phyloP scores from a whole-genome alignment of 2,797 vertebrate species.

The Vireo griseus region DNA sequence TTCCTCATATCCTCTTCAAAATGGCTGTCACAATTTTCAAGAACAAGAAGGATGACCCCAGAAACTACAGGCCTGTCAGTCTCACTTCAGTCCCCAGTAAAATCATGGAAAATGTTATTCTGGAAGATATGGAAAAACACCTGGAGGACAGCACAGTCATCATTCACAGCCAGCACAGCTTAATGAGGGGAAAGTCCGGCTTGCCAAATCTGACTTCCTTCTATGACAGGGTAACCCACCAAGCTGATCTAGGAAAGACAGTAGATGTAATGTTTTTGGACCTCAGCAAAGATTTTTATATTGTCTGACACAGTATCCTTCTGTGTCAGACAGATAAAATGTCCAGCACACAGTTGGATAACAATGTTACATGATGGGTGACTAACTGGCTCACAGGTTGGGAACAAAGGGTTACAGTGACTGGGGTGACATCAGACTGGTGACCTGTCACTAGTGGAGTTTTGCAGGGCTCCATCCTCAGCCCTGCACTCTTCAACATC shows the following conservation, averaged over 20 bases:
- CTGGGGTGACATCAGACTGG: neutral
- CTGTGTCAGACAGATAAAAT: neutral
- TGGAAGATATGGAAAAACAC: neutral
- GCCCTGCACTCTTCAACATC: neutral
- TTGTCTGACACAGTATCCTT: neutral
- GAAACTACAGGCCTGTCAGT: neutral
- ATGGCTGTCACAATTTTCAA: neutral
- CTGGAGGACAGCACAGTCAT: neutral
- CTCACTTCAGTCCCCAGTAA: neutral
- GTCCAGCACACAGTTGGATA: neutral
- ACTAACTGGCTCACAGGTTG: neutral
- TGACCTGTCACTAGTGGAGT: too few species aligned
- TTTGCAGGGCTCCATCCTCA: neutral
- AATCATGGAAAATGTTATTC: neutral
- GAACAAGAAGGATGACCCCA: neutral
- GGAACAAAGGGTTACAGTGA: neutral
- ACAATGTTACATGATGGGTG: neutral
- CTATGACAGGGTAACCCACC: neutral
- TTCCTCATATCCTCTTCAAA: neutral
- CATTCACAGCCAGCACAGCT: rapidly evolving
- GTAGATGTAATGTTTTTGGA: neutral
- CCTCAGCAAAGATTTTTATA: neutral
- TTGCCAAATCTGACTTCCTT: neutral
- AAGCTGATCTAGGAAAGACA: neutral
- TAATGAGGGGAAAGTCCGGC: neutral